phyloP scores from a whole-genome alignment of 2,113 vertebrate genomes.

The Raja brachyura region DNA sequence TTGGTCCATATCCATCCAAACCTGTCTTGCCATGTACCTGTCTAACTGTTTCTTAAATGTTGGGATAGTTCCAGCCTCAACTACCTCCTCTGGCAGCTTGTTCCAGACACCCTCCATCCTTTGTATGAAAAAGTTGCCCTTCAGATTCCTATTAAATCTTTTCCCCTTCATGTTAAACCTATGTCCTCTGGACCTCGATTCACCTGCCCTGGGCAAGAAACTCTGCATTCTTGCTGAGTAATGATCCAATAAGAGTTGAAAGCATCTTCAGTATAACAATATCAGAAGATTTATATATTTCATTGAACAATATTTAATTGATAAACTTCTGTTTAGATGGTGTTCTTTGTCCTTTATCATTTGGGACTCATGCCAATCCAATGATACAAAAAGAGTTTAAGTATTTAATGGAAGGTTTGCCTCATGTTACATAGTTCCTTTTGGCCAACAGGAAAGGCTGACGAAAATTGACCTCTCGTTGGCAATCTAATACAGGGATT shows the following conservation, averaged over 20 bases:
- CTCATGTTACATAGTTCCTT: neutral
- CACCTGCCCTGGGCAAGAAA: too few species aligned
- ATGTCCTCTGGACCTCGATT: too few species aligned
- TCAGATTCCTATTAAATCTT: too few species aligned
- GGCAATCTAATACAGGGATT: neutral
- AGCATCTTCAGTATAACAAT: neutral
- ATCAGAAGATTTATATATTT: neutral
- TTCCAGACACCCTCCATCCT: too few species aligned
- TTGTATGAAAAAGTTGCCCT: too few species aligned
- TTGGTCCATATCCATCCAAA: too few species aligned
- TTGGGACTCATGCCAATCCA: neutral
- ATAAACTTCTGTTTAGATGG: neutral
- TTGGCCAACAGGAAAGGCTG: neutral
- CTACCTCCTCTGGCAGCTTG: too few species aligned
- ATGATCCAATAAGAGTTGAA: neutral
- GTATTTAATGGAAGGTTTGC: neutral
- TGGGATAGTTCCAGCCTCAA: too few species aligned
- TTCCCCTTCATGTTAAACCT: too few species aligned
- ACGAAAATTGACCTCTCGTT: neutral
- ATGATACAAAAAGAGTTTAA: neutral
- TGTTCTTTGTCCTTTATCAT: neutral
- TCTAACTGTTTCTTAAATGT: too few species aligned
- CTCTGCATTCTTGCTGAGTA: neutral
- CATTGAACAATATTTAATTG: neutral
- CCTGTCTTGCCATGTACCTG: too few species aligned